These are phyloP conservation scores for Cerastis rubricosa DNA, from an alignment of 2,888 invertebrate genomes.

Conservation along the genomic window DNA sequence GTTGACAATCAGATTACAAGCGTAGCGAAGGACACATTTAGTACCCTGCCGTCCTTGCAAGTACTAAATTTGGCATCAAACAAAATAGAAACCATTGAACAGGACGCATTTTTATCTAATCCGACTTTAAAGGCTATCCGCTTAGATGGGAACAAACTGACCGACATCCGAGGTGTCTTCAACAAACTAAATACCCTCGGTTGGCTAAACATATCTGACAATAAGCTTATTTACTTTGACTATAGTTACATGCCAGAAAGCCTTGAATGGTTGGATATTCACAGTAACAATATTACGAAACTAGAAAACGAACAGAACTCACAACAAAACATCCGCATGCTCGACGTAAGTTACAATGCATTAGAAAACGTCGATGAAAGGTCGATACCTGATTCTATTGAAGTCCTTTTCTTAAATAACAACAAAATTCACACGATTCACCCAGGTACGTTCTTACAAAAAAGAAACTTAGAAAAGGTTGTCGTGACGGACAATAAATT, in stretches of 20 bases:
- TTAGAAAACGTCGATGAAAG: conserved; percentile 93
- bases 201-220: conserved; percentile 95
- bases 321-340: conserved; percentile 93
- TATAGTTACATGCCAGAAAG: conserved; percentile 94
- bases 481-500: conserved; percentile 94
- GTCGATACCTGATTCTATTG: conserved; percentile 94
- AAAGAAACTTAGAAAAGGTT: conserved; percentile 93
- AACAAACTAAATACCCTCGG: conserved; percentile 93
- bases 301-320: conserved; percentile 94
- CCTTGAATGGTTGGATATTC: conserved; percentile 95
- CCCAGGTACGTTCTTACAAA: conserved; percentile 93
- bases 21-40: conserved; percentile 94
- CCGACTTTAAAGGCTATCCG: conserved; percentile 94
- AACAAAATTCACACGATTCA: conserved; percentile 94
- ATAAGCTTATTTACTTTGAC: conserved; percentile 94
- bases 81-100: conserved; percentile 93
- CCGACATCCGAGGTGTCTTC: conserved; percentile 94
- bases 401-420: conserved; percentile 94
- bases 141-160: conserved; percentile 94
- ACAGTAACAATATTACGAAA: conserved; percentile 94
- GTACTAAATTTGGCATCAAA: conserved; percentile 95
- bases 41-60: conserved; percentile 93
- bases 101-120: conserved; percentile 94
- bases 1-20: conserved; percentile 95
- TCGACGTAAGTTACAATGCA: conserved; percentile 94